Evolutionary conservation across 2,888 invertebrate species (phyloP).

Genomic region (Hydriomena furcata): DNA sequence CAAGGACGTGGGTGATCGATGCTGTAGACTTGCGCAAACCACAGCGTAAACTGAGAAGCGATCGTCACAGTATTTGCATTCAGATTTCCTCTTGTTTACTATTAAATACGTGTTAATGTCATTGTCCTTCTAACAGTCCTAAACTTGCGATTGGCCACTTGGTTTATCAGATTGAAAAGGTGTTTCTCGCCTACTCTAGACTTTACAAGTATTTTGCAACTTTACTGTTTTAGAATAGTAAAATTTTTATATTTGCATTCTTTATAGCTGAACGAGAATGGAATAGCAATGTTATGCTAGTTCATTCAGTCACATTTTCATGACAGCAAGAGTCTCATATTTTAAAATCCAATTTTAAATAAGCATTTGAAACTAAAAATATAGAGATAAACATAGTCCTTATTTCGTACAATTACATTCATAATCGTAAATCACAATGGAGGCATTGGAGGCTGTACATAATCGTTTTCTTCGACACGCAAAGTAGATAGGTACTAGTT

Average conservation of each 20-base stretch:
- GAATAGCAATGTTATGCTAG: no score
- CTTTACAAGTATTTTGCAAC: constrained; percentile 17
- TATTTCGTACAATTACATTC: constrained; percentile 16
- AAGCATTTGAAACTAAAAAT: no score
- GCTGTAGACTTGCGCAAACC: constrained; percentile 67
- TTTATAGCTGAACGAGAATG: no score
- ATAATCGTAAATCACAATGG: constrained; percentile 16
- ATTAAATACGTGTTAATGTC: constrained; percentile 57
- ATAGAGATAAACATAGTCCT: no score
- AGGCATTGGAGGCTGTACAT: constrained; percentile 7
- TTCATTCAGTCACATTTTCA: no score
- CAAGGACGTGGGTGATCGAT: constrained; percentile 72
- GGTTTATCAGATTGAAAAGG: constrained; percentile 25
- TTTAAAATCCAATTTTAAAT: no score
- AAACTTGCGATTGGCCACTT: constrained; percentile 24
- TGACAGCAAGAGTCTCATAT: no score
- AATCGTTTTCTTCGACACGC: constrained; percentile 18
- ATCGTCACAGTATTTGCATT: constrained; percentile 56
- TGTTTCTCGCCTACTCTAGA: constrained; percentile 2
- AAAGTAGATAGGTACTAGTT: constrained; percentile 12
- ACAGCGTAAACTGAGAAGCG: constrained; percentile 37
- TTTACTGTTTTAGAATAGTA: no score
- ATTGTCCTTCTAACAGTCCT: constrained; percentile 53
- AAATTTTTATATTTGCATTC: no score
- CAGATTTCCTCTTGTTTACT: constrained; percentile 64